Evolutionary conservation across 1,140 invertebrate species (phyloP).

Genomic region (Reticulitermes speratus): DNA sequence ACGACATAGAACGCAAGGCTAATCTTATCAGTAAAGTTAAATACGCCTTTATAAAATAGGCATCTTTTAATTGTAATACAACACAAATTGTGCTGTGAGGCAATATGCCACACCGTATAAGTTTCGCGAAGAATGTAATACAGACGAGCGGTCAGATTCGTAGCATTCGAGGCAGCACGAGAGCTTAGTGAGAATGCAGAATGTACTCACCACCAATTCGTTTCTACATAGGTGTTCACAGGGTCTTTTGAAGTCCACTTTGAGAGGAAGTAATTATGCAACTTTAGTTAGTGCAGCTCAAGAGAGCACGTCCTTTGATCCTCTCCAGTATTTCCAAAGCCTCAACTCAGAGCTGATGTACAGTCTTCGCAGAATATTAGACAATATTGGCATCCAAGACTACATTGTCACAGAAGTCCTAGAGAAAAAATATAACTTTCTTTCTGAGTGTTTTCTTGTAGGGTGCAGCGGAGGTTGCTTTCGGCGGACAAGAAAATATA

Average conservation of each 20-base stretch:
- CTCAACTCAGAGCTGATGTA: background rate
- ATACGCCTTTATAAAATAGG: too few species aligned
- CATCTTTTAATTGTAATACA: too few species aligned
- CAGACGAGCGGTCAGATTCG: background rate
- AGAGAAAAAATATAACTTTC: too few species aligned
- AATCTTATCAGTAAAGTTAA: too few species aligned
- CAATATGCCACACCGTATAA: too few species aligned
- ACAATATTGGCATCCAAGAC: background rate
- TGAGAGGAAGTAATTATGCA: constrained; percentile 12
- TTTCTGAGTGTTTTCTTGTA: too few species aligned
- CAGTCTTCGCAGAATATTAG: background rate
- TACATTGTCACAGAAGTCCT: background rate
- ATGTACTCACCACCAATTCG: background rate
- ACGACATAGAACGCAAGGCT: too few species aligned
- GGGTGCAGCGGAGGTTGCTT: too few species aligned
- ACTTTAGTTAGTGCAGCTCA: constrained; percentile 6
- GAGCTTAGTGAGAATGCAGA: background rate
- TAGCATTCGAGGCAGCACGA: background rate
- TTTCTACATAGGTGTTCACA: constrained; percentile 1
- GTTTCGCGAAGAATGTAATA: too few species aligned
- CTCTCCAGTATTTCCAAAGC: background rate
- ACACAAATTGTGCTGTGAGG: too few species aligned
- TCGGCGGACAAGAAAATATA: too few species aligned
- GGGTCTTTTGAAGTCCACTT: constrained; percentile 12
- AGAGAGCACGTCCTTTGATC: background rate